Evolutionary conservation across 1,140 invertebrate species (phyloP).

Genomic region (Eumeta japonica): DNA sequence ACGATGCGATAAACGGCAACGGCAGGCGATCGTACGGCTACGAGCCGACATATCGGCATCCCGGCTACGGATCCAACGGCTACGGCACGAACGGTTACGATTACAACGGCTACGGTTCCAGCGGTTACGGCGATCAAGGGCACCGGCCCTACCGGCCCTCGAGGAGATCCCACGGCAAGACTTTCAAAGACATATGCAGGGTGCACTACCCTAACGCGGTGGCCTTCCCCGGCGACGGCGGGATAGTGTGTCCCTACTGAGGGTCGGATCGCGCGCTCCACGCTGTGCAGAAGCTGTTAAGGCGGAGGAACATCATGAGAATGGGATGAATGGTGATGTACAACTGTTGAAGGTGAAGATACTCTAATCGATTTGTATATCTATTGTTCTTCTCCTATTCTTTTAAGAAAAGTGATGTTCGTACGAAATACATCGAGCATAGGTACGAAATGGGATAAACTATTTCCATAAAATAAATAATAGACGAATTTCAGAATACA

Average conservation of each 20-base stretch:
- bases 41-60: too few species aligned
- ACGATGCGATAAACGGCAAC: constrained; percentile 43
- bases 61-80: constrained; percentile 31
- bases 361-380: too few species aligned
- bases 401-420: too few species aligned
- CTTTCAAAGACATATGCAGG: constrained; percentile 50
- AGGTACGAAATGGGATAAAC: too few species aligned
- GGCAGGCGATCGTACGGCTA: constrained; percentile 39
- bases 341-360: too few species aligned
- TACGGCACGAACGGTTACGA: constrained; percentile 13
- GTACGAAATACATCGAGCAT: too few species aligned
- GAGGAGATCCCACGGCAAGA: constrained; percentile 29
- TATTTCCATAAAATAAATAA: too few species aligned
- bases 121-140: constrained; percentile 17
- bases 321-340: too few species aligned
- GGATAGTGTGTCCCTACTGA: constrained; percentile 48
- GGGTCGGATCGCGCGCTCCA: constrained; percentile 55
- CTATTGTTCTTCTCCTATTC: too few species aligned
- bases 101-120: constrained; percentile 18
- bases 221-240: constrained; percentile 34
- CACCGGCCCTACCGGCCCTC: constrained; percentile 22
- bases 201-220: constrained; percentile 41
- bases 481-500: too few species aligned
- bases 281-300: constrained; percentile 48
- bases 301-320: constrained; percentile 47